Evolutionary conservation across 2,888 invertebrate genomes (phyloP), one percentile per base, ranked within the genome.

Genomic region (Pristionchus entomophagus): DNA sequence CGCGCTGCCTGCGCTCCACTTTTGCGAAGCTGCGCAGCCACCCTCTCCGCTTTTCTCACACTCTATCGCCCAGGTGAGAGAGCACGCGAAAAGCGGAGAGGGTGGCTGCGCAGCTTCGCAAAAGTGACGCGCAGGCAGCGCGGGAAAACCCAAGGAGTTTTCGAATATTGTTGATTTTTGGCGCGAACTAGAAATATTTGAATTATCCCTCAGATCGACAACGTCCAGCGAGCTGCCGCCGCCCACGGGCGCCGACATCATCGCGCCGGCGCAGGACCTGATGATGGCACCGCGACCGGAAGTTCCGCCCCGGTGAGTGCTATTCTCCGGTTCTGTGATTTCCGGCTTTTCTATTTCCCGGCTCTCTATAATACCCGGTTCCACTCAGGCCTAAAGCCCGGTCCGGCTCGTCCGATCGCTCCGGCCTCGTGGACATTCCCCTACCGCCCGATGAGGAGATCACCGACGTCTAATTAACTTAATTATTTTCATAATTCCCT

Each of bases 231-330:
- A 85, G 10, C 49, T 85, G 1, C 85, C 85, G 4, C 85, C 85
- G 0, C 85, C 73, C 85, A 77, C 85, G 2, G 85, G 85, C 35
- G 85, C 85, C n/a, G 85, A 85, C 32, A 56, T 85, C 32, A 85
- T 85, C 12, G 83, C 83, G n/a, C 83, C 83, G 10, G 38, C 45
- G 0, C 62, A 62, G 49, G 65, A 84, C n/a, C 83, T 84, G 32
- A 65, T 84, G 83, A 84, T 84, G 65, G 12, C 73, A 1, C 35
- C 82, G 19, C 83, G 83, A 53, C 83, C 83, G 38, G 65, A 49
- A 19, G 45, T 84, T 62, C 83, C 83, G 32, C 83, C 62, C 4
- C 83, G 83, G n/a, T n/a, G n/a, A n/a, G n/a, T n/a, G n/a, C n/a
- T n/a, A n/a, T n/a, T n/a, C n/a, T n/a, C n/a, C n/a, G n/a, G n/a